Percentiles rank a stretch among this genome's conserved stretches.
Conservation (phyloP, 2,797 vertebrate genomes). For the Triplophysa bombifrons region DNA sequence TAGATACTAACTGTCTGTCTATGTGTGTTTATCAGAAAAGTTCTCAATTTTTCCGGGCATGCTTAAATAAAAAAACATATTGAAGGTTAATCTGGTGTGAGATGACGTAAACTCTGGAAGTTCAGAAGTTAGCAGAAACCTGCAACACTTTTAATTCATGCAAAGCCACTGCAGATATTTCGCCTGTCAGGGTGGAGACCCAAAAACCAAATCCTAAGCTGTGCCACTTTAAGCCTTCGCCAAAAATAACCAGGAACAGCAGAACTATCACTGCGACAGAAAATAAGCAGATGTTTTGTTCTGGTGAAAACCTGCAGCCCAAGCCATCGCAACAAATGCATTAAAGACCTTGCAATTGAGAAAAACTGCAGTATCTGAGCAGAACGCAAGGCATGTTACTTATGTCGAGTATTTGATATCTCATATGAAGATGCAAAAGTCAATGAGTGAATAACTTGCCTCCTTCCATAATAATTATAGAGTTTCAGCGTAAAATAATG, state of each 20-base stretch:
- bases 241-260: slow-evolving; percentile 23
- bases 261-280: slow-evolving; percentile 13
- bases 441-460: neutral
- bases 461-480: neutral
- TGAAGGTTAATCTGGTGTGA: neutral
- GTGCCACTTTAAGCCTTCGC: slow-evolving; percentile 28
- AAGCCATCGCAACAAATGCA: neutral
- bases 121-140: slow-evolving; percentile 17
- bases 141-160: slow-evolving; percentile 30
- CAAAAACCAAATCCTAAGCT: slow-evolving; percentile 41
- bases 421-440: neutral
- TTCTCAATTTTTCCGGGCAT: slow-evolving; percentile 7
- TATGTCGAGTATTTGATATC: slow-evolving; percentile 23
- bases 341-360: neutral
- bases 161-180: slow-evolving; percentile 37
- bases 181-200: slow-evolving; percentile 16
- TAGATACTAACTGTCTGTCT: neutral
- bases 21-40: slow-evolving; percentile 10
- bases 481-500: neutral
- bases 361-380: slow-evolving; percentile 11
- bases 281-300: slow-evolving; percentile 6
- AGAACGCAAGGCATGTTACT: slow-evolving; percentile 1
- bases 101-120: neutral
- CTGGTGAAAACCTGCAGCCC: neutral
- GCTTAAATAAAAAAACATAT: neutral